Evolutionary conservation across 92 coral and sea anemone species (phyloP).

Genomic region (Siderastrea siderea): DNA sequence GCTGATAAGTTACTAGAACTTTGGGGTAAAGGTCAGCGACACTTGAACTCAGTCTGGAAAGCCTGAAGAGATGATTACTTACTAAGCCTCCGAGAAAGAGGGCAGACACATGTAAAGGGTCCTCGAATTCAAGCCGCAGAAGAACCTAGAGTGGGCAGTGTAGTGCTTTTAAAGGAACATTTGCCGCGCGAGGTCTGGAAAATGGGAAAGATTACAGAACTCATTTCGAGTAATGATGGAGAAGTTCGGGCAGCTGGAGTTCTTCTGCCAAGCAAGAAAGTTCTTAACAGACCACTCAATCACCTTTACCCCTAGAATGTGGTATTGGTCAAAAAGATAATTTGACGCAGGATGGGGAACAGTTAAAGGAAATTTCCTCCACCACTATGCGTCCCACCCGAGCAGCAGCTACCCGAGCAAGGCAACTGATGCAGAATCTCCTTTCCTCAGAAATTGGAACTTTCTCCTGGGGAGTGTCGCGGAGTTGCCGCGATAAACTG

Average conservation of each 20-base stretch:
- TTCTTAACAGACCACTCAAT: no score
- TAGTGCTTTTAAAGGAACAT: constrained; percentile 5
- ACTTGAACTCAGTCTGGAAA: constrained; percentile 3
- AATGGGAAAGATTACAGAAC: not conserved
- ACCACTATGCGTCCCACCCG: no score
- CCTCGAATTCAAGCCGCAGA: constrained; percentile 14
- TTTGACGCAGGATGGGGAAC: no score
- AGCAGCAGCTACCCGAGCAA: no score
- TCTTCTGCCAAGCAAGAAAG: not conserved
- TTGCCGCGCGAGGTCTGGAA: not conserved
- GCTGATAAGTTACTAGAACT: constrained; percentile 24
- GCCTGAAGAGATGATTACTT: constrained; percentile 27
- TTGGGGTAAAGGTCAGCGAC: not conserved
- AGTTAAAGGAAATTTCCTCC: no score
- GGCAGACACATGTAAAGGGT: no score
- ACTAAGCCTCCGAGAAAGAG: constrained; percentile 13
- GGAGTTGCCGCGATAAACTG: no score
- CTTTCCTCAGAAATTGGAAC: no score
- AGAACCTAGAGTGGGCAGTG: constrained; percentile 12
- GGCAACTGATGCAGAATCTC: no score
- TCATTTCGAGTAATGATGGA: not conserved
- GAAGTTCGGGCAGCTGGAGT: not conserved
- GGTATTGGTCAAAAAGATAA: no score
- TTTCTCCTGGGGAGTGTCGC: no score
- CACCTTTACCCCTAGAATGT: no score